Evolutionary conservation across 2,888 invertebrate genomes (phyloP), one percentile per base, ranked within the genome.

Genomic region (Malacosoma neustria): DNA sequence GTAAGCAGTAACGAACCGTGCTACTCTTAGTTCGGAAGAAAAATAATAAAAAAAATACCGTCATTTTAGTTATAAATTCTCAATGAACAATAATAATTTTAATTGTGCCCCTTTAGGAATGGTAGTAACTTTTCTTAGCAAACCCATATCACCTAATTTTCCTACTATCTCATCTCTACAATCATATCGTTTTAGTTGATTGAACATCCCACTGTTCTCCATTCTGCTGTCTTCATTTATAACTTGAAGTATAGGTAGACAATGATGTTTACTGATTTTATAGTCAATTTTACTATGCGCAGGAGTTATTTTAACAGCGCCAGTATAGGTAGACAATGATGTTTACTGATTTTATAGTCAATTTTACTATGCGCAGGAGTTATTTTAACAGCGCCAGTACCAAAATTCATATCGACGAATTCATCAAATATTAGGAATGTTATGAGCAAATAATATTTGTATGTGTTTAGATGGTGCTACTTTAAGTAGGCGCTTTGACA

Each of bases 221-320:
- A 95, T 89, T 1, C 65, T 64, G 0, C 98, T 98, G 37, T 89
- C 77, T 60, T 94, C 93, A 51, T 90, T 89, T 33, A 98, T 91
- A 0, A 97, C 90, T 51, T 90, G 89, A 3, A 93, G 69, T 32
- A 90, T 58, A 0, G 90, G 87, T 37, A 98, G 79, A 30, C 89
- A 80, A 61, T 98, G 93, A 7, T 89, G 76, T 49, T 87, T 77
- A 0, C 93, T 95, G 7, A 99, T 86, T 42, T 90, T 90, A 55
- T 92, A 95, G 77, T 99, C 99, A 11, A 89, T 84, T 47, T 89
- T 90, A 80, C 96, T 94, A 63, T 99, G 98, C 0, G 93, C 94
- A 0, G 98, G 98, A 0, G 98, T 98, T 36, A 99, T 90, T 89
- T 99, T 99, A 0, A 99, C 93, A 3, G 94, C 96, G 13, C 95